Percentiles rank a stretch among this genome's conserved stretches.
Conservation (phyloP, 2,113 vertebrate species). For the Varanus komodoensis region DNA sequence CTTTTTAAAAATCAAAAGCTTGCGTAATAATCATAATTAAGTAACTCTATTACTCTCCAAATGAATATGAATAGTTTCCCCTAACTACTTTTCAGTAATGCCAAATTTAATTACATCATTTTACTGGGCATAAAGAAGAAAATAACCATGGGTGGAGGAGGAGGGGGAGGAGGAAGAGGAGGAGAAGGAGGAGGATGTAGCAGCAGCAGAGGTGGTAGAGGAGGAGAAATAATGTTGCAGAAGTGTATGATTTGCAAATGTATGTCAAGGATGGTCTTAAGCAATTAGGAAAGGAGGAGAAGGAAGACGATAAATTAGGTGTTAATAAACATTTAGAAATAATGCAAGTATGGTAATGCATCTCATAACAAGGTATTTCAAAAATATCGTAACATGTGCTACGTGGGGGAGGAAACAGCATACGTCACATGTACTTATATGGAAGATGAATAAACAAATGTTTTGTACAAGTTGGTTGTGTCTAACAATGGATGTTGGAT, state of each 20-base stretch:
- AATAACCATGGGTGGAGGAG: conserved; percentile 23
- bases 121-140: conserved; percentile 46
- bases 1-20: conserved; percentile 29
- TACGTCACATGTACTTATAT: neutral
- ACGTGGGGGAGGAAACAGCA: neutral
- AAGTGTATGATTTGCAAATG: neutral
- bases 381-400: neutral
- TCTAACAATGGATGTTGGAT: neutral
- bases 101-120: conserved; percentile 32
- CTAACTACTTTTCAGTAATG: conserved; percentile 3
- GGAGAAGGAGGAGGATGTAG: neutral
- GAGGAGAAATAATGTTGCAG: neutral
- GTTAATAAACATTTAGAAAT: neutral
- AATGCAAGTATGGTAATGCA: neutral
- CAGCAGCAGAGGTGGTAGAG: conserved; percentile 6
- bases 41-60: neutral
- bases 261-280: conserved; percentile 10
- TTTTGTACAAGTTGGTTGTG: neutral
- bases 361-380: neutral
- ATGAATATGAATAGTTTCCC: conserved; percentile 53
- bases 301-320: no score
- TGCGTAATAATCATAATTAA: conserved; percentile 46
- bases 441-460: neutral
- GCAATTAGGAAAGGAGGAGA: neutral
- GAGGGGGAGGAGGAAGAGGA: neutral